Percentiles rank a stretch among this genome's conserved stretches.
Conservation (phyloP, 2,888 invertebrate species). For the Dysmachus trigonus region DNA sequence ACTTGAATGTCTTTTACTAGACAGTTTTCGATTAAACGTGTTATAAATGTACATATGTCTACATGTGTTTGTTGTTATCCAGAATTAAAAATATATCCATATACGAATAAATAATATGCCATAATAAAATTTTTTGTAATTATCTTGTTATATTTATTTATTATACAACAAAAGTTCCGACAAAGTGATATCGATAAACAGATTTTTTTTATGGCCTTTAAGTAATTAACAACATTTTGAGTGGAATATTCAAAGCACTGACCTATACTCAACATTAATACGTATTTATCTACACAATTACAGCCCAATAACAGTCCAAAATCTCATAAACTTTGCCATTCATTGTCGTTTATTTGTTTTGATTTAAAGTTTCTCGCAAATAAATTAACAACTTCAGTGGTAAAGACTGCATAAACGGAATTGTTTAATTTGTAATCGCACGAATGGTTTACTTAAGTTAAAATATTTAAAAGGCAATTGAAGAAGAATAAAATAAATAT, state of each 20-base stretch:
- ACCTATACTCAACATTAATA: background rate
- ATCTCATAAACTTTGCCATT: background rate
- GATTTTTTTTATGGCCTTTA: too few species aligned
- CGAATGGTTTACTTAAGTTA: background rate
- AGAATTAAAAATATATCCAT: too few species aligned
- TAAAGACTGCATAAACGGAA: background rate
- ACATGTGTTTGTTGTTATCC: too few species aligned
- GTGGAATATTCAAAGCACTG: too few species aligned
- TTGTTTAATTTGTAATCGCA: background rate
- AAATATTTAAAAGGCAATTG: background rate
- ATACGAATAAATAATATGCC: too few species aligned
- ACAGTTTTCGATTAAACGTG: too few species aligned
- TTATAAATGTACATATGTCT: too few species aligned
- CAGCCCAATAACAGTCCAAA: background rate
- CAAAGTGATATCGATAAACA: too few species aligned
- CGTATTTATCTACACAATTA: background rate
- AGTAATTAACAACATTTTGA: background rate
- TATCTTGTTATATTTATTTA: too few species aligned
- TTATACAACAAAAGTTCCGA: too few species aligned
- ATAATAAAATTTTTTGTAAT: too few species aligned
- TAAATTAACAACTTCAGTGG: background rate
- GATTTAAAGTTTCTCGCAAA: background rate
- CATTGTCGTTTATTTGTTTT: background rate
- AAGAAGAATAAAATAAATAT: background rate
- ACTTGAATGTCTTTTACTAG: too few species aligned